These are phyloP conservation scores for Baryphthengus martii DNA, from an alignment of 2,113 vertebrate species.

Conservation along the genomic window DNA sequence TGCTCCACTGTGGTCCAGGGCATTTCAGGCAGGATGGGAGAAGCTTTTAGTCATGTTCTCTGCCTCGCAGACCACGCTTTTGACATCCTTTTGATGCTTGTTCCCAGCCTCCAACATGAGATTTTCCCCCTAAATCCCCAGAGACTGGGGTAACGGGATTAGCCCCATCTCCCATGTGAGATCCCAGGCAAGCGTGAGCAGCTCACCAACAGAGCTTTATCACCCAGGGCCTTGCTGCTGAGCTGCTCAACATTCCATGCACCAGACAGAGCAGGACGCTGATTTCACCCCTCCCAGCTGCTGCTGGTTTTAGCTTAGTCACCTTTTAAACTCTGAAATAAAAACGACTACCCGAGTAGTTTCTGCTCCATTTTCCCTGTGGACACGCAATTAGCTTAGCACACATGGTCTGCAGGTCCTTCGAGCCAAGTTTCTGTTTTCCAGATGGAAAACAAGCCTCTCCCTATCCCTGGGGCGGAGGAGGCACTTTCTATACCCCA, in stretches of 20 bases:
- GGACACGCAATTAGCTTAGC: neutral
- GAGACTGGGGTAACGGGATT: neutral
- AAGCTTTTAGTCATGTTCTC: neutral
- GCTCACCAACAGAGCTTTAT: neutral
- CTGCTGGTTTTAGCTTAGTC: neutral
- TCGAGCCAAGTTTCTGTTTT: neutral
- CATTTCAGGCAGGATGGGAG: neutral
- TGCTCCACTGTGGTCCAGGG: neutral
- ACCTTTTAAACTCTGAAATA: neutral
- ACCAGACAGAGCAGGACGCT: neutral
- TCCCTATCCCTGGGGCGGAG: rapidly evolving
- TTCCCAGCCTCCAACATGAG: rapidly evolving
- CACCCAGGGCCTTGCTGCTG: neutral
- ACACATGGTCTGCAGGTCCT: rapidly evolving
- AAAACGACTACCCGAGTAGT: neutral
- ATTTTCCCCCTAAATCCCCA: neutral
- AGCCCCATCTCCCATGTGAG: neutral
- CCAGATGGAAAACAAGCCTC: neutral
- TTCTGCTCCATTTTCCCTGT: neutral
- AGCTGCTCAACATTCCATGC: neutral
- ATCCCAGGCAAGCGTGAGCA: neutral
- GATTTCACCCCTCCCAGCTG: neutral
- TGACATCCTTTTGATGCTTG: neutral
- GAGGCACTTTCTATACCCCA: neutral
- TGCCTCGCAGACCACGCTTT: neutral